Evolutionary conservation across 2,888 invertebrate species (phyloP), one percentile per base, ranked within the genome.

Genomic region (Asteroscopus sphinx): DNA sequence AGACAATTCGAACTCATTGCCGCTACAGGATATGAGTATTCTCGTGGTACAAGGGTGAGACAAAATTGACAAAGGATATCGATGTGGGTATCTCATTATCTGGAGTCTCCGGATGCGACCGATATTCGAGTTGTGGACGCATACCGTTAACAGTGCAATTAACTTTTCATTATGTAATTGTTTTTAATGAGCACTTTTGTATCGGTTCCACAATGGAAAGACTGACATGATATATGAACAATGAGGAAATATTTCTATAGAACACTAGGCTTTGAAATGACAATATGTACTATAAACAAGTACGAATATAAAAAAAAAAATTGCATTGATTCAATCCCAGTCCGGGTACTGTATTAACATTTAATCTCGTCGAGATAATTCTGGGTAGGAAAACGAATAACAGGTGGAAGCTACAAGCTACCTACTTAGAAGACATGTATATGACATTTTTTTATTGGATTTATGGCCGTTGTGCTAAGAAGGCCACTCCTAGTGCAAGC

Each of bases 101-200:
- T 63, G 68, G 61, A 53, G 51, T 54, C 76, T 74, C 75, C 80
- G 82, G 82, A 82, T 78, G 75, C 68, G 56, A 68, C 70, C 63
- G 73, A 77, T 70, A 76, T 78, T 75, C 48, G 55, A 56, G 52
- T 67, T 63, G 68, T 64, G 61, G 48, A 61, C 62, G 51, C 47
- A 51, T 21, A 21, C 21, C 21, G 21, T 21, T n/a, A 49, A 60
- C 33, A 62, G 54, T 40, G 55, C 55, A 68, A 74, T 72, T 75
- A 73, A 68, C 52, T 68, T 65, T 75, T 58, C 39, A 67, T 76
- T 68, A 70, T 64, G 58, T 68, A 72, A 76, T 71, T 71, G 61
- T 60, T 53, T 37, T 36, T 44, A 59, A 76, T 57, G 41, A 56
- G 32, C 21, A 58, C 47, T 48, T 49, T 62, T 52, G 41, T 52